These are phyloP conservation scores for Saxidomus purpurata DNA, from an alignment of 1,140 invertebrate species.

Conservation along the genomic window DNA sequence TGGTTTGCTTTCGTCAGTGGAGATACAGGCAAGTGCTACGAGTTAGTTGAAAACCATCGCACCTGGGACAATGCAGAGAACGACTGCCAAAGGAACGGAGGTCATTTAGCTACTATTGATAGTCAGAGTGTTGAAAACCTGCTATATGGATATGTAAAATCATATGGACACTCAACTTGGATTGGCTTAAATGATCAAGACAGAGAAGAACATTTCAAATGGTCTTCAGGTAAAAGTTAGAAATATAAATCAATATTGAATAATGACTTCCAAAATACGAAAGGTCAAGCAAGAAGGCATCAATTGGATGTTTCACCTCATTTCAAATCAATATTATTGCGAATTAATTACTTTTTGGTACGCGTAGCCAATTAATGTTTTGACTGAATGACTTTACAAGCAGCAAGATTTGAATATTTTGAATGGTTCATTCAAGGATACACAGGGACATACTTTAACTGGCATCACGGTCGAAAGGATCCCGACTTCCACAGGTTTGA, in stretches of 20 bases:
- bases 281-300: no score
- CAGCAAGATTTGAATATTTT: no score
- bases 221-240: slow-evolving; percentile 51
- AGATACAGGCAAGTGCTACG: background rate
- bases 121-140: background rate
- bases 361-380: no score
- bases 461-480: background rate
- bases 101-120: background rate
- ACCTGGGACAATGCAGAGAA: background rate
- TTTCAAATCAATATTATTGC: no score
- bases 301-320: no score
- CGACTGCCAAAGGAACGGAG: background rate
- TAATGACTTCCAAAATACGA: no score
- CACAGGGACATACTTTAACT: background rate
- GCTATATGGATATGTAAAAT: background rate
- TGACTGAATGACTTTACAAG: no score
- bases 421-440: no score
- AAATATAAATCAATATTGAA: no score
- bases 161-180: background rate
- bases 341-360: no score
- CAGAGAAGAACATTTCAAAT: slow-evolving; percentile 36
- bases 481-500: background rate
- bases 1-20: background rate
- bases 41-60: background rate
- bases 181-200: slow-evolving; percentile 23